Conservation (phyloP, 2,888 invertebrate species). For the Spisula subtruncata region DNA sequence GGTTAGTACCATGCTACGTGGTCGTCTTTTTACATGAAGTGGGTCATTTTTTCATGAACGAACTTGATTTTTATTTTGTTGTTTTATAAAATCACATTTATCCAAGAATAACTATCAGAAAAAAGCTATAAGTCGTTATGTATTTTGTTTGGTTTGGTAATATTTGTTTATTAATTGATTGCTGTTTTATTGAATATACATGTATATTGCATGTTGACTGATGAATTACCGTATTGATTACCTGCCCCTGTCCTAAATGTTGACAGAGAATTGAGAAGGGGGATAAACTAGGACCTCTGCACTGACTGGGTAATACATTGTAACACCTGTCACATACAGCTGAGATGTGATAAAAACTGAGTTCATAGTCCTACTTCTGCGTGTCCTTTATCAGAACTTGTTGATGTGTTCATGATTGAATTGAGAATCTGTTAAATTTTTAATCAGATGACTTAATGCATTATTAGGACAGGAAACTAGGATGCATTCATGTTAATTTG, state of each 20-base stretch:
- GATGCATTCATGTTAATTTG: too few relatives aligned
- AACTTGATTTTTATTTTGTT: constrained; percentile 21
- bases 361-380: neutral
- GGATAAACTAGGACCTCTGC: neutral
- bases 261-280: constrained; percentile 13
- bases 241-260: neutral
- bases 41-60: constrained; percentile 27
- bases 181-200: neutral
- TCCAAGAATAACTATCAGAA: neutral
- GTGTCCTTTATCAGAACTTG: neutral
- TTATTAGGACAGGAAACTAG: too few relatives aligned
- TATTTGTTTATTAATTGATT: neutral
- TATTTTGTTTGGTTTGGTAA: neutral
- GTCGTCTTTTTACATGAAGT: neutral
- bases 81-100: neutral
- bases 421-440: too few relatives aligned
- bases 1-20: neutral
- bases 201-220: neutral
- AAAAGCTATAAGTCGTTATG: neutral
- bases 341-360: neutral
- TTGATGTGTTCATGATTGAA: neutral
- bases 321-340: too few relatives aligned
- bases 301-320: too few relatives aligned
- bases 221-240: too few relatives aligned
- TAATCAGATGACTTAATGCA: too few relatives aligned